Base-by-base conservation (phyloP, 2,113 vertebrate species). In the Cephalopholis sonnerati region DNA sequence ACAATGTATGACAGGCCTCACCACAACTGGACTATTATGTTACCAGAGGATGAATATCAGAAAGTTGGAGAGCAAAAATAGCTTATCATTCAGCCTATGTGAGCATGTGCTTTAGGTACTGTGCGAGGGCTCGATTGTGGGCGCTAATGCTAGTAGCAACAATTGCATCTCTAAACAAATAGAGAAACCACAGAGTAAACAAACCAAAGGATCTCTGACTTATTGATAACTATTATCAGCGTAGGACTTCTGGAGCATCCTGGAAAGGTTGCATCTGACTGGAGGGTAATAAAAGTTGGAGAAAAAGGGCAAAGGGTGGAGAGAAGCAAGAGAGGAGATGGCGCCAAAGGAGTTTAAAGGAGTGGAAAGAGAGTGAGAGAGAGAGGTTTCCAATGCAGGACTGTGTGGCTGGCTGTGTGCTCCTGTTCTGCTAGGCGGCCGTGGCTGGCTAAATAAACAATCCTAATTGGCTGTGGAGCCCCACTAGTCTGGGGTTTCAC, bases 381-480 rank as follows among this genome's bases (percentile, higher is more conserved):
- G 77, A 86, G 90, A 95, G 95, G 92, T 95, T 92, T 95, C 94
- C 87, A 95, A 68, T 93, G 95, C 83, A 84, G 86, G 86, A 69
- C 87, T 95, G 87, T 95, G 87, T 89, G 96, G 94, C 95, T 93
- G 94, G 96, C 95, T 93, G 84, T 91, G 88, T 79, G 92, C 93
- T 93, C 88, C 90, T 90, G 92, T 90, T 90, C 89, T 92, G 92
- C 90, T 89, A 76, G 89, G 92, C 91, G 89, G 95, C 96, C 94
- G 87, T 89, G 88, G 88, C 92, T 86, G 91, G 88, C 90, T 96
- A 94, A 96, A 95, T 96, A 96, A 97, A 97, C 96, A 97, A 94
- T 93, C 94, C 95, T 98, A 97, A 98, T 97, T 98, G 97, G 95
- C 93, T 94, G 95, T 96, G 97, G 97, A 97, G 97, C 97, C 97